Evolutionary conservation across 2,888 invertebrate species (phyloP).

Genomic region (Chymomyza caudatula): DNA sequence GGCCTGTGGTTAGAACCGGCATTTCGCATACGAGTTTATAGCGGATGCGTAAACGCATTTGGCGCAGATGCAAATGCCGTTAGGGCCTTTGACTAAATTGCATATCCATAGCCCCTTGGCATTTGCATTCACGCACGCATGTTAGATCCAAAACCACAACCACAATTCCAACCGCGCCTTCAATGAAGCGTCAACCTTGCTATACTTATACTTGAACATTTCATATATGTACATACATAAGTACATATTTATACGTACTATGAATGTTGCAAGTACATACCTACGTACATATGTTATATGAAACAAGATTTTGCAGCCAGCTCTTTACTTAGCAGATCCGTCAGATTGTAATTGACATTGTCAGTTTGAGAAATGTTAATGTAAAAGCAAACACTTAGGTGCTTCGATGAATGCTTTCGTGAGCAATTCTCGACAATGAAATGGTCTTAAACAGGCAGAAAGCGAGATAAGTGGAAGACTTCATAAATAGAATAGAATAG

Average conservation of each 20-base stretch:
- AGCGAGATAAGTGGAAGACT: no score
- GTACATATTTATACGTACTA: neutral
- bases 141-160: constrained; percentile 4
- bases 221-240: constrained; percentile 25
- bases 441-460: neutral
- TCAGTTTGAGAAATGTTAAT: constrained; percentile 57
- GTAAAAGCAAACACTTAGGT: constrained; percentile 28
- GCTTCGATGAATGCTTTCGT: neutral
- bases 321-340: constrained; percentile 35
- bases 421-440: neutral
- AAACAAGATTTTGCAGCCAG: constrained; percentile 40
- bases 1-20: constrained; percentile 48
- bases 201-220: neutral
- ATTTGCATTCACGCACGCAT: constrained; percentile 19
- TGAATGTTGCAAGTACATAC: neutral
- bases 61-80: constrained; percentile 76
- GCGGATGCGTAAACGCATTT: constrained; percentile 78
- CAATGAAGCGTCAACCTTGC: neutral
- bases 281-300: constrained; percentile 18
- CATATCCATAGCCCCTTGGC: constrained; percentile 66
- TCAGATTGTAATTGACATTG: neutral
- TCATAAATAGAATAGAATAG: no score
- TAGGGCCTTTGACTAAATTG: constrained; percentile 76
- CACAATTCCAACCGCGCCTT: constrained; percentile 4
- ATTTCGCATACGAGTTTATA: constrained; percentile 74